Evolutionary conservation across 1,140 invertebrate species (phyloP).

Genomic region (Dendroctonus ponderosae): DNA sequence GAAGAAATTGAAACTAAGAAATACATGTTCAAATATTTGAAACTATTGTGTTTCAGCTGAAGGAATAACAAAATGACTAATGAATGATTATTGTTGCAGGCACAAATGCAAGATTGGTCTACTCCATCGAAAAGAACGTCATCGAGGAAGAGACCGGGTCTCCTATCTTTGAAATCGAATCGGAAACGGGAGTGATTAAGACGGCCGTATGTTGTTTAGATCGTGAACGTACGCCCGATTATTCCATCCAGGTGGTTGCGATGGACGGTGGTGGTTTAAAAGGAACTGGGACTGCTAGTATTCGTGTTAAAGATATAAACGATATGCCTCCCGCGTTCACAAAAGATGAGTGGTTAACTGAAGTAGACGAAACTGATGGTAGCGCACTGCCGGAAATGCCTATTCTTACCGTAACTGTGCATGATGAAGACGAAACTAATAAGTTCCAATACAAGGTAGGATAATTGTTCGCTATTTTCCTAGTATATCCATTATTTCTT

Average conservation of each 20-base stretch:
- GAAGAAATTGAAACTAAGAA: no score
- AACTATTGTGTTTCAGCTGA: no score
- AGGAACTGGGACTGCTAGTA: slow-evolving; percentile 90
- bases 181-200: slow-evolving; percentile 92
- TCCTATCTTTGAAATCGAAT: slow-evolving; percentile 93
- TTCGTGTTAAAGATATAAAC: slow-evolving; percentile 91
- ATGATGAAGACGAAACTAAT: slow-evolving; percentile 95
- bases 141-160: slow-evolving; percentile 93
- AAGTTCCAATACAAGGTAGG: slow-evolving; percentile 97
- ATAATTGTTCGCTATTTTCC: no score
- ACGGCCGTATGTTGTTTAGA: slow-evolving; percentile 92
- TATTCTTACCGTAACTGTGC: slow-evolving; percentile 90
- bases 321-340: slow-evolving; percentile 96
- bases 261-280: slow-evolving; percentile 91
- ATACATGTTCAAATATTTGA: no score
- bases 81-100: slow-evolving; percentile 23
- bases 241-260: slow-evolving; percentile 94
- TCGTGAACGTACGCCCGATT: slow-evolving; percentile 91
- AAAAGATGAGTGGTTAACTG: slow-evolving; percentile 94
- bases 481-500: no score
- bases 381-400: slow-evolving; percentile 90
- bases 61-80: no score
- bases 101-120: slow-evolving; percentile 86
- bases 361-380: slow-evolving; percentile 96
- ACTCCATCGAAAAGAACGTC: slow-evolving; percentile 95